Conservation (phyloP, 2,797 vertebrate genomes). For the Sardinella longiceps region DNA sequence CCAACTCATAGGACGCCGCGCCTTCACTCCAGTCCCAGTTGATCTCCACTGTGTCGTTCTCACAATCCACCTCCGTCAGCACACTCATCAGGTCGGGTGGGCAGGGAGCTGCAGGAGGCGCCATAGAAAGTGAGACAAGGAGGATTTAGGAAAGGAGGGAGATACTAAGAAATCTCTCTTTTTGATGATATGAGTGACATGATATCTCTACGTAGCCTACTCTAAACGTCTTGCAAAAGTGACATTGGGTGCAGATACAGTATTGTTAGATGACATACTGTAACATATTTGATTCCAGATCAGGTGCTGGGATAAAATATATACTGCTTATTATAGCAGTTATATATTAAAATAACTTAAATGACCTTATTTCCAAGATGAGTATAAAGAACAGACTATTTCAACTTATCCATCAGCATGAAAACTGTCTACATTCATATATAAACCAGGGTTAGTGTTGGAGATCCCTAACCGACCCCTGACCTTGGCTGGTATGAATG, state of each 20-base stretch:
- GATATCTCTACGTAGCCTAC: too few relatives aligned
- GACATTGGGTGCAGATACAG: too few relatives aligned
- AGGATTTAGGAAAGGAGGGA: neutral
- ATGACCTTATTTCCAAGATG: neutral
- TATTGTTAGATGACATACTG: too few relatives aligned
- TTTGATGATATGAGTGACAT: neutral
- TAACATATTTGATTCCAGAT: too few relatives aligned
- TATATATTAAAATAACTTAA: too few relatives aligned
- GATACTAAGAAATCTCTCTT: neutral
- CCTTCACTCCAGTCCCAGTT: conserved; percentile 64
- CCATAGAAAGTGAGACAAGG: conserved; percentile 11
- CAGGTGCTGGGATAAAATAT: too few relatives aligned
- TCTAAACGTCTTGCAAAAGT: too few relatives aligned
- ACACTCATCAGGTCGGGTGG: conserved; percentile 43
- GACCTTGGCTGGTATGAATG: neutral
- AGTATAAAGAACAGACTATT: neutral
- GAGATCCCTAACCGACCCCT: neutral
- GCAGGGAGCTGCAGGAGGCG: conserved; percentile 70
- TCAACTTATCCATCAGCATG: too few relatives aligned
- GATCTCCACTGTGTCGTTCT: conserved; percentile 60
- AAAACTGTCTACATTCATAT: too few relatives aligned
- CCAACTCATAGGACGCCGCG: conserved; percentile 62
- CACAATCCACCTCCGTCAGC: conserved; percentile 58
- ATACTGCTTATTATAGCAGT: too few relatives aligned
- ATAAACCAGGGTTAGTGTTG: too few relatives aligned